phyloP scores from a whole-genome alignment of 2,113 vertebrate species.

The Lamprotornis superbus region DNA sequence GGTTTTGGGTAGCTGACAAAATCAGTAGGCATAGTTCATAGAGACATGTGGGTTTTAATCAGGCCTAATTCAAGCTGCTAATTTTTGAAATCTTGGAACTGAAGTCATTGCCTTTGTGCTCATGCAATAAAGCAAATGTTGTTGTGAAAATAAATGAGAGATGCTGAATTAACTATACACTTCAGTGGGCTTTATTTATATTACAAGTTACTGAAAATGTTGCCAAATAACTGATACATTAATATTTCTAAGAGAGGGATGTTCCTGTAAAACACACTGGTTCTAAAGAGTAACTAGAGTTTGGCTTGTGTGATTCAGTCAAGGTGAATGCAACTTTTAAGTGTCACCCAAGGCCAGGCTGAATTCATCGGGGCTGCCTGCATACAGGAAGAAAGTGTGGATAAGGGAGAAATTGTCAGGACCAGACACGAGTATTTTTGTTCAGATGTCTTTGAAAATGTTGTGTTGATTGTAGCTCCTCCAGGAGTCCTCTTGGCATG shows the following conservation, averaged over 20 bases:
- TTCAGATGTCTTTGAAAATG: neutral
- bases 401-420: neutral
- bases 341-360: neutral
- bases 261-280: neutral
- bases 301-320: neutral
- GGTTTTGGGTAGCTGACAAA: slow-evolving; percentile 67
- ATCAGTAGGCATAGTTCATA: neutral
- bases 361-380: neutral
- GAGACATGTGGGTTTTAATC: slow-evolving; percentile 26
- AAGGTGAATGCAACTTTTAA: neutral
- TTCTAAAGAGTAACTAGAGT: neutral
- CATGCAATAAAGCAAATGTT: neutral
- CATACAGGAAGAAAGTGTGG: neutral
- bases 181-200: neutral
- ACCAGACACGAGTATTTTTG: neutral
- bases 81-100: slow-evolving; percentile 12
- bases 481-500: neutral
- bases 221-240: neutral
- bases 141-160: neutral
- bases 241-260: neutral
- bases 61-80: slow-evolving; percentile 23
- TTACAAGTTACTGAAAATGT: neutral
- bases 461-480: neutral
- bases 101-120: neutral
- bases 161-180: neutral